Percentiles rank a stretch among this genome's conserved stretches.
These are phyloP conservation scores for Rambutsinella grinnellia DNA, from an alignment of 2,888 invertebrate species.

Conservation along the genomic window DNA sequence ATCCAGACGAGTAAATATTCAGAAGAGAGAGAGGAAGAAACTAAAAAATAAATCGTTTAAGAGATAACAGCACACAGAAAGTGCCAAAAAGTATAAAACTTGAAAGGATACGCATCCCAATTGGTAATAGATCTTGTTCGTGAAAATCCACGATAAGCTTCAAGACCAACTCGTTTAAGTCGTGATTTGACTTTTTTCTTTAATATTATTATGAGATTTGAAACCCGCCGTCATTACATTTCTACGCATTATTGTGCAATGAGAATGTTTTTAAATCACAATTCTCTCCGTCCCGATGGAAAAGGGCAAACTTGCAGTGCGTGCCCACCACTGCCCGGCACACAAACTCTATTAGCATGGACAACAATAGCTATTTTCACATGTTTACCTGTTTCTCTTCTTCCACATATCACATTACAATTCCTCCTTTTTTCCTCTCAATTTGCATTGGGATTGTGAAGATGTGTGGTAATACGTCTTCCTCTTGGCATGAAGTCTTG, in stretches of 20 bases:
- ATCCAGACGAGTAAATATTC: too few relatives aligned
- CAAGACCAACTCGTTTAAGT: slow-evolving; percentile 29
- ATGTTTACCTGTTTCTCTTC: neutral
- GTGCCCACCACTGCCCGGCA: slow-evolving; percentile 33
- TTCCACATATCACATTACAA: too few relatives aligned
- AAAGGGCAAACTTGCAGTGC: slow-evolving; percentile 28
- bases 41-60: too few relatives aligned
- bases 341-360: slow-evolving; percentile 43
- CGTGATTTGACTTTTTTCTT: slow-evolving; percentile 35
- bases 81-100: too few relatives aligned
- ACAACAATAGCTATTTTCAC: slow-evolving; percentile 19
- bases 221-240: too few relatives aligned
- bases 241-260: slow-evolving; percentile 34
- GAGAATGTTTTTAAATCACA: too few relatives aligned
- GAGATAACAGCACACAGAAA: too few relatives aligned
- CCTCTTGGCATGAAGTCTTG: slow-evolving; percentile 34
- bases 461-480: slow-evolving; percentile 32
- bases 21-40: too few relatives aligned
- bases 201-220: slow-evolving; percentile 28
- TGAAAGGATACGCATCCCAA: too few relatives aligned
- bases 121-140: too few relatives aligned
- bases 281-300: too few relatives aligned
- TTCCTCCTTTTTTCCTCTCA: slow-evolving; percentile 8
- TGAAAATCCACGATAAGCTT: slow-evolving; percentile 3
- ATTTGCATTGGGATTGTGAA: slow-evolving; percentile 26